phyloP scores from a whole-genome alignment of 2,113 vertebrate species.

The Scatophagus argus region DNA sequence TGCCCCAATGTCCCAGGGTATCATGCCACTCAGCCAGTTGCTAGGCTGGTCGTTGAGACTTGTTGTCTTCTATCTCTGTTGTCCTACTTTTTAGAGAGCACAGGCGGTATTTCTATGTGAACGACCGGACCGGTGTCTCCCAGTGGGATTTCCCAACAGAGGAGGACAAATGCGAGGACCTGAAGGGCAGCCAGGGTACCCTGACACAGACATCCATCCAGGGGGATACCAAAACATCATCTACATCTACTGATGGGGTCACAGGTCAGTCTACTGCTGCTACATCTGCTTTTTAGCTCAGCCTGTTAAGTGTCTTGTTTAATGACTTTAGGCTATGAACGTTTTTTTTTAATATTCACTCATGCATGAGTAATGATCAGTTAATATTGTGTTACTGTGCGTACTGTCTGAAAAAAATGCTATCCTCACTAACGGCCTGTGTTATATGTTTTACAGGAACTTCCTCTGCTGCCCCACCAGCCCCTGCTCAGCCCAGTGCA shows the following conservation, averaged over 20 bases:
- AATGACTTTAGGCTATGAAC: too few species aligned
- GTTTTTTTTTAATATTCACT: too few species aligned
- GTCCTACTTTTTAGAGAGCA: conserved; percentile 98
- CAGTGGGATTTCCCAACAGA: conserved; percentile 98
- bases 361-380: neutral
- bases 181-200: conserved; percentile 66
- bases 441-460: conserved; percentile 17
- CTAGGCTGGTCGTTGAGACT: conserved; percentile 73
- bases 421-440: neutral
- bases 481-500: conserved; percentile 68
- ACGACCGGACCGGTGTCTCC: conserved; percentile 94
- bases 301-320: neutral
- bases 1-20: conserved; percentile 71
- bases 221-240: conserved; percentile 58
- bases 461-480: conserved; percentile 65
- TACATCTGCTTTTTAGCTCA: neutral
- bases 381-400: neutral
- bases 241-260: conserved; percentile 20
- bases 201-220: conserved; percentile 79
- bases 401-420: neutral
- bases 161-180: conserved; percentile 87
- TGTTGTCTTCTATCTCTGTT: conserved; percentile 90
- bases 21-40: conserved; percentile 66
- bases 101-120: conserved; percentile 99
- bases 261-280: conserved; percentile 48